Evolutionary conservation across 2,797 vertebrate species (phyloP), one percentile per base, ranked within the genome.

Genomic region (Enteromius fasciolatus): DNA sequence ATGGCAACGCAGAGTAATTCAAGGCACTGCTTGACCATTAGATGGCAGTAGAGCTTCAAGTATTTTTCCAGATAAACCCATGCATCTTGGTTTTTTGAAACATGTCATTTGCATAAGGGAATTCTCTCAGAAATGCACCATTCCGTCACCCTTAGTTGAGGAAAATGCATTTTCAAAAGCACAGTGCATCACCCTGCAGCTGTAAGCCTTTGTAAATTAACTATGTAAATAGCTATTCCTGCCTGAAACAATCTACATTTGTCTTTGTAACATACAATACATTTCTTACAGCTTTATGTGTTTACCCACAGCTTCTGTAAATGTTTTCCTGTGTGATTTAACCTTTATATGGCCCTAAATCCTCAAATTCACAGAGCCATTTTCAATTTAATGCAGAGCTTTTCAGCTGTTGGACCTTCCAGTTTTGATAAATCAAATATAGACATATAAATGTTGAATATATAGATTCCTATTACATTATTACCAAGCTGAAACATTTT

Each of bases 61-160:
- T 69, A 90, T 86, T 70, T 67, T 88, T 86, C 84, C 84, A 68
- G 14, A 86, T 86, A 80, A 75, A 33, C 28, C 36, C 76, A 82
- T 88, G 89, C 87, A 85, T 89, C 87, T 90, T 92, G 18, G 85
- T 46, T 88, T 89, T 89, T 90, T 91, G 89, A 92, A 91, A 90
- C 92, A 93, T 92, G 87, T 83, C 90, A 91, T 94, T 94, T 92
- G 92, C 92, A 93, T 93, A 88, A 92, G 92, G 89, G 89, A 91
- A 80, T 85, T 81, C 84, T 87, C 82, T 12, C 86, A 87, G 89
- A 84, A 93, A 92, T 90, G 80, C 87, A 77, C 83, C 91, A 89
- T 92, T 91, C 90, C 76, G 36, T 83, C 67, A 61, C 46, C 86
- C 74, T 86, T 83, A 77, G 76, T 82, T 84, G 81, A 79, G 84